Conservation (phyloP, 2,797 vertebrate genomes). For the Dallia pectoralis region DNA sequence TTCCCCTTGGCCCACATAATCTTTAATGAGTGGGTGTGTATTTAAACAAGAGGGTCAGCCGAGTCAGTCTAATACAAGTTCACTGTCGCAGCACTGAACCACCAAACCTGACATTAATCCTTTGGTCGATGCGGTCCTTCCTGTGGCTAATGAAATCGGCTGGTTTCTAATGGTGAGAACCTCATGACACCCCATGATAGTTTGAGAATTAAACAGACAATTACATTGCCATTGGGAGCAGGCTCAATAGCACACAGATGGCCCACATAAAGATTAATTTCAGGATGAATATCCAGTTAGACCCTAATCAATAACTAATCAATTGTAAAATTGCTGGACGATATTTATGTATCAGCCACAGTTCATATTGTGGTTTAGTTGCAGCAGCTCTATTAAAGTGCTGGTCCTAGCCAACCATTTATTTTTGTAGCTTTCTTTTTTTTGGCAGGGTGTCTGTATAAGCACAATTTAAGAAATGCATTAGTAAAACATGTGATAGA, state of each 20-base stretch:
- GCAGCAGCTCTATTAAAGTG: no score
- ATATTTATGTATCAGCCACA: no score
- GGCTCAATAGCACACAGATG: slow-evolving; percentile 82
- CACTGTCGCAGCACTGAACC: slow-evolving; percentile 57
- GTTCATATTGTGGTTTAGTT: no score
- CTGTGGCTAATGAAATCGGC: slow-evolving; percentile 80
- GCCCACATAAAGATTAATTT: no score
- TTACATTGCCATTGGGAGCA: slow-evolving; percentile 70
- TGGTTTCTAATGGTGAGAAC: slow-evolving; percentile 74
- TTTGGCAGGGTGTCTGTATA: no score
- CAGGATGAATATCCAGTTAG: no score
- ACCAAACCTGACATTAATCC: slow-evolving; percentile 76
- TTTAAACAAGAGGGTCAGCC: slow-evolving; percentile 56
- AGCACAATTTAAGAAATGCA: no score
- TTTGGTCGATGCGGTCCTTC: slow-evolving; percentile 77
- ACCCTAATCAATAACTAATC: no score
- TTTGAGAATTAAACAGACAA: slow-evolving; percentile 78
- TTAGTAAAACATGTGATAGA: no score
- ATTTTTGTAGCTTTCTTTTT: no score
- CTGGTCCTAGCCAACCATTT: no score
- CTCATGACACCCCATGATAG: slow-evolving; percentile 77
- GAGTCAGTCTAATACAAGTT: slow-evolving; percentile 63
- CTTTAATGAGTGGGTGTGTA: slow-evolving; percentile 57
- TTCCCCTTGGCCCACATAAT: slow-evolving; percentile 58
- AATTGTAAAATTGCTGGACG: no score